Percentiles rank a stretch among this genome's conserved stretches.
Evolutionary conservation across 2,113 vertebrate species (phyloP).

Genomic region (Dascyllus trimaculatus): DNA sequence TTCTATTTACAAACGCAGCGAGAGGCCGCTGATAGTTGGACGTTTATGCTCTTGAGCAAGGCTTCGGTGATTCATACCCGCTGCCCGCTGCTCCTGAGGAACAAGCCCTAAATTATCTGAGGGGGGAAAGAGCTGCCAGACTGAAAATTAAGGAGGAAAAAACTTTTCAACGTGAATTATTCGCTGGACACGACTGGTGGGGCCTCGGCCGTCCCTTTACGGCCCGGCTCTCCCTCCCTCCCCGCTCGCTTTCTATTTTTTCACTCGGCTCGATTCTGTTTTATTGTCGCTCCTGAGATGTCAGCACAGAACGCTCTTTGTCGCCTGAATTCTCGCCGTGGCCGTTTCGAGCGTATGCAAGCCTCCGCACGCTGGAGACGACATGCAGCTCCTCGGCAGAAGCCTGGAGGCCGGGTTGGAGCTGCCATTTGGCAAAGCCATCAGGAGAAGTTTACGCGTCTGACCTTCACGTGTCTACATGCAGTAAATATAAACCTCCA

Average conservation of each 20-base stretch:
- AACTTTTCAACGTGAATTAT: conserved; percentile 88
- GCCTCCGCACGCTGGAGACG: conserved; percentile 58
- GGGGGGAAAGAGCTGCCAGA: conserved; percentile 80
- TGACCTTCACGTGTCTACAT: conserved; percentile 85
- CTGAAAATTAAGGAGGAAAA: conserved; percentile 84
- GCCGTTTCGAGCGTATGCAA: conserved; percentile 55
- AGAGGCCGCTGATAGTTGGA: conserved; percentile 53
- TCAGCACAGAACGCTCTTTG: conserved; percentile 67
- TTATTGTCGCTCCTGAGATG: conserved; percentile 73
- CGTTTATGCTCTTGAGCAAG: conserved; percentile 56
- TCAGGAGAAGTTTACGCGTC: conserved; percentile 79
- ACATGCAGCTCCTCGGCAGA: conserved; percentile 38
- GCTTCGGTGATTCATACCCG: conserved; percentile 72
- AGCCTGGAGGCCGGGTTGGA: conserved; percentile 41
- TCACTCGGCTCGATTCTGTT: conserved; percentile 48
- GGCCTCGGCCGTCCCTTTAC: conserved; percentile 83
- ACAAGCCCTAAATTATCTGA: conserved; percentile 80
- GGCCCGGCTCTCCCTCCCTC: conserved; percentile 61
- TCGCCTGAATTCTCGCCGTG: conserved; percentile 61
- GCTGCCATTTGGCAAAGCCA: conserved; percentile 84
- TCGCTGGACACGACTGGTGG: conserved; percentile 73
- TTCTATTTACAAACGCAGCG: conserved; percentile 64
- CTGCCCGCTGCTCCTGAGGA: conserved; percentile 69
- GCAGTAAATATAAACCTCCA: conserved; percentile 83
- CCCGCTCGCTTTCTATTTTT: background rate